Conservation (phyloP, 2,888 invertebrate genomes). For the Spicauda simplicius region DNA sequence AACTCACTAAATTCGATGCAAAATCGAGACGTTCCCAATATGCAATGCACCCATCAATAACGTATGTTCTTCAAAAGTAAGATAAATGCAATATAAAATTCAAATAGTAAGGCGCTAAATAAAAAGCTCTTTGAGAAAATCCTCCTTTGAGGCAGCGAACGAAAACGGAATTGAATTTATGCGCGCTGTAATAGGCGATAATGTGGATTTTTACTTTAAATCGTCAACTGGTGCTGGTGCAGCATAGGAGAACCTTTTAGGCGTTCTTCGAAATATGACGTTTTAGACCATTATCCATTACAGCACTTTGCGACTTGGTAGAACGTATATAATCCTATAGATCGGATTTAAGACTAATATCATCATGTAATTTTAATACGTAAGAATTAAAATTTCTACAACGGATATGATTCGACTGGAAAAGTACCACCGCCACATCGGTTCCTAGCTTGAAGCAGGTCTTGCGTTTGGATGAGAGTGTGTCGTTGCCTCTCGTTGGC, state of each 20-base stretch:
- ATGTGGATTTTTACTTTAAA: neutral
- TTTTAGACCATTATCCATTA: too few relatives aligned
- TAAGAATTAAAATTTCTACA: too few relatives aligned
- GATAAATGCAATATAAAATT: slow-evolving; percentile 22
- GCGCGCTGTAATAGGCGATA: slow-evolving; percentile 1
- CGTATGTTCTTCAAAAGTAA: slow-evolving; percentile 16
- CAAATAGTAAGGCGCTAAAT: slow-evolving; percentile 14
- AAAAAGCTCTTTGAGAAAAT: slow-evolving; percentile 24
- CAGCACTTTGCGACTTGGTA: too few relatives aligned
- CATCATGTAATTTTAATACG: too few relatives aligned
- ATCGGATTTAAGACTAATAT: too few relatives aligned
- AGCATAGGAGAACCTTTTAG: neutral
- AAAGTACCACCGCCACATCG: too few relatives aligned
- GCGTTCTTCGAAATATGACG: neutral
- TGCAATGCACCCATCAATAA: neutral
- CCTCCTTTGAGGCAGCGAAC: slow-evolving; percentile 14
- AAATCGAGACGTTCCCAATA: neutral
- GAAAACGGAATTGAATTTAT: slow-evolving; percentile 20
- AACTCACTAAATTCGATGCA: neutral
- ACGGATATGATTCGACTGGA: too few relatives aligned
- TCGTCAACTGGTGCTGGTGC: neutral
- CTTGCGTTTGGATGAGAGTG: too few relatives aligned
- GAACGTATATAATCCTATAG: too few relatives aligned
- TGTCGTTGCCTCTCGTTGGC: too few relatives aligned
- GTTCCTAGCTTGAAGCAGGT: too few relatives aligned